Evolutionary conservation across 2,113 vertebrate species (phyloP), one percentile per base, ranked within the genome.

Genomic region (Cynocephalus volans): DNA sequence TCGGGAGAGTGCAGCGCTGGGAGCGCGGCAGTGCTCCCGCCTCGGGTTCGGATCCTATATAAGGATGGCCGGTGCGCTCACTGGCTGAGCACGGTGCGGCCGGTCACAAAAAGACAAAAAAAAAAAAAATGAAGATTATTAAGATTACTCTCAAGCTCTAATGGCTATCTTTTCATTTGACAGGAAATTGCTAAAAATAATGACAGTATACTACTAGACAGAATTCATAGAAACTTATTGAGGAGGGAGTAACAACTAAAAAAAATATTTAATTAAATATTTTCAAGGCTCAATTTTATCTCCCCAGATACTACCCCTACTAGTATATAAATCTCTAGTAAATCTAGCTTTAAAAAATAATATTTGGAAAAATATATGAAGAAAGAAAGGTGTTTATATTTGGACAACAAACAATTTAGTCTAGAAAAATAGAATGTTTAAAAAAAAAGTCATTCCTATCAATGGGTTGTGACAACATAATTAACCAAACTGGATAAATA

Each of bases 401-500:
- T 41, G 41, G 19, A 91, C 0, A 81, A 8, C 54, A 89, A 76
- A 26, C 6, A 31, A 24, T 11, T 58, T 18, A 62, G 86, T 80
- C 4, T 70, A 67, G 24, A 92, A 95, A 73, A 64, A 36, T 50
- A 33, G 0, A 60, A 6, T 33, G 2, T 58, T 14, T 69, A 48
- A 41, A 17, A 81, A 90, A 64, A 64, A 60, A 33, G 6, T 1
- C 26, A 81, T 64, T 11, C 10, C 8, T 58, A 56, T 70, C 54
- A 52, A 50, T 72, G n/a, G 36, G 5, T 65, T 75, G 11, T 36
- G 6, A 58, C 45, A 95, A 92, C 41, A 70, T 26, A 91, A 70
- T 36, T 93, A 93, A 85, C 8, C 28, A 88, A 87, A 86, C 23
- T 93, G 36, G 19, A 83, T 83, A 88, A 77, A 95, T 85, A 73